Evolutionary conservation across 2,113 vertebrate species (phyloP).

Genomic region (Protobothrops flavoviridis): DNA sequence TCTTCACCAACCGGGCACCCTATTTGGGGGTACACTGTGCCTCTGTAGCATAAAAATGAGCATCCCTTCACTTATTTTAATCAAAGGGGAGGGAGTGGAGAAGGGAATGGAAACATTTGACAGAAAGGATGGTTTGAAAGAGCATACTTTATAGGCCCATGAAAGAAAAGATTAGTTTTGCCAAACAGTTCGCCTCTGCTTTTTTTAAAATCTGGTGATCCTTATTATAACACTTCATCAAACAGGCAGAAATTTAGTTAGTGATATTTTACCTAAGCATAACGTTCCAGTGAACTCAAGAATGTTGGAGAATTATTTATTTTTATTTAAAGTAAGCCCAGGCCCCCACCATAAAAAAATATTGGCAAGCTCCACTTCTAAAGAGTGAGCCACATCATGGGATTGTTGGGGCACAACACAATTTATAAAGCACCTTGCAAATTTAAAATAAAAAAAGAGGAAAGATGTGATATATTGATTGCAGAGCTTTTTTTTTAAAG

Average conservation of each 20-base stretch:
- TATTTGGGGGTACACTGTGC: background rate
- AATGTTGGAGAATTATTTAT: background rate
- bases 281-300: background rate
- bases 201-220: background rate
- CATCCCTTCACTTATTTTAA: background rate
- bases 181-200: background rate
- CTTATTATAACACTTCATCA: background rate
- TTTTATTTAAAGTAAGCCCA: background rate
- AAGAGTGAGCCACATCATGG: background rate
- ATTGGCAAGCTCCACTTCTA: background rate
- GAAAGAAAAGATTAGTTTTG: background rate
- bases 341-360: background rate
- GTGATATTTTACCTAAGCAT: background rate
- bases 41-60: background rate
- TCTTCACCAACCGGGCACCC: background rate
- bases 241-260: background rate
- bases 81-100: background rate
- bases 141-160: background rate
- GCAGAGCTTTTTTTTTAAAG: background rate
- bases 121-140: background rate
- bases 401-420: background rate
- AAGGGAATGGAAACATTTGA: background rate
- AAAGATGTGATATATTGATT: background rate
- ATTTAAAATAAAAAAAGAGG: background rate
- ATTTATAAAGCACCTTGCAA: background rate